Conservation (phyloP, 2,113 vertebrate genomes). For the Picathartes gymnocephalus region DNA sequence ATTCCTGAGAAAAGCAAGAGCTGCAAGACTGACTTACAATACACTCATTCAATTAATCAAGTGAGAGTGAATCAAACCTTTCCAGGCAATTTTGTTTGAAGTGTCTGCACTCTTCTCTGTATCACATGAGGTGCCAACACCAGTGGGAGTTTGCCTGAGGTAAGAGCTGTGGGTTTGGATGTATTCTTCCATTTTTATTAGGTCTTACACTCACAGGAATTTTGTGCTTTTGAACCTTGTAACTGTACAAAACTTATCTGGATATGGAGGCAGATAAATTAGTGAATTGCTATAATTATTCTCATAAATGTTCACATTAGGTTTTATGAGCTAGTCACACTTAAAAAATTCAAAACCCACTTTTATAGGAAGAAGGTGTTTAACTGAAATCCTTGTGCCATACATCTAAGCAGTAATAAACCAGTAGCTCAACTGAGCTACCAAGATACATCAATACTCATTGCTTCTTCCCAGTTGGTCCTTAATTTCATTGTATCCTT, state of each 20-base stretch:
- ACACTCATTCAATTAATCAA: slow-evolving; percentile 54
- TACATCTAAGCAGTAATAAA: not conserved
- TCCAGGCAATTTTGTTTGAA: slow-evolving; percentile 62
- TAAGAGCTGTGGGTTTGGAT: slow-evolving; percentile 62
- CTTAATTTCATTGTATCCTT: not conserved
- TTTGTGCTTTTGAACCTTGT: slow-evolving; percentile 57
- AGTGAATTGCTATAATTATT: slow-evolving; percentile 47
- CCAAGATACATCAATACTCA: not conserved
- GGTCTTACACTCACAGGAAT: slow-evolving; percentile 54
- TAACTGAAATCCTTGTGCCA: not conserved
- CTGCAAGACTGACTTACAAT: slow-evolving; percentile 31
- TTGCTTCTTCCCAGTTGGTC: not conserved
- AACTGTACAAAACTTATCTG: slow-evolving; percentile 27
- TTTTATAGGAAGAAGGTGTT: not conserved
- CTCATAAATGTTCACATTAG: not conserved
- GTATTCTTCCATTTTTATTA: slow-evolving; percentile 64
- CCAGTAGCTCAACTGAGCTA: not conserved
- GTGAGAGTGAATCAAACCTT: slow-evolving; percentile 56
- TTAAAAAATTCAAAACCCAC: not conserved
- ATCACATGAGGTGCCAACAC: slow-evolving; percentile 56
- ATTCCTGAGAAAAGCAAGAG: slow-evolving; percentile 28
- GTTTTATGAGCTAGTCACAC: not conserved
- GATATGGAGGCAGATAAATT: slow-evolving; percentile 9
- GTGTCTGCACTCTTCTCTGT: slow-evolving; percentile 48
- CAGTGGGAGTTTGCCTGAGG: slow-evolving; percentile 64